Evolutionary conservation across 1,140 invertebrate genomes (phyloP).

Genomic region (Rhagoletis pomonella): DNA sequence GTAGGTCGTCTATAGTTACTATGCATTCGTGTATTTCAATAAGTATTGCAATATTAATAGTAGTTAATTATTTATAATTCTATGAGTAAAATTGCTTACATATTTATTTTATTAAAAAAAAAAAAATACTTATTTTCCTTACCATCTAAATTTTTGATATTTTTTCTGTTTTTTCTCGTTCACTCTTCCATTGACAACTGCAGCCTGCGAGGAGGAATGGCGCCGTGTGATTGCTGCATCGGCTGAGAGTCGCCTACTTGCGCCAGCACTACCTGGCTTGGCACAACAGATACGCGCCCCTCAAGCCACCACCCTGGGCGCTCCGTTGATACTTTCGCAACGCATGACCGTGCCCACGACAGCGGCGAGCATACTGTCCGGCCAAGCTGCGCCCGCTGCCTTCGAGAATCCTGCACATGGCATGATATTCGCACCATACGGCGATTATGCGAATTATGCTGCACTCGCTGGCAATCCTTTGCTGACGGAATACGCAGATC

Average conservation of each 20-base stretch:
- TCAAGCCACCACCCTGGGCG: slow-evolving; percentile 82
- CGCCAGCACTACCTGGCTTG: slow-evolving; percentile 78
- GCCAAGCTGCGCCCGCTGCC: slow-evolving; percentile 83
- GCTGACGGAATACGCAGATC: slow-evolving; percentile 91
- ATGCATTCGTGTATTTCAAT: no score
- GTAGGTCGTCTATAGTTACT: no score
- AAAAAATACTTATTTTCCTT: not conserved
- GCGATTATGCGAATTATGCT: slow-evolving; percentile 91
- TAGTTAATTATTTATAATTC: no score
- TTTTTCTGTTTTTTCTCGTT: slow-evolving; percentile 60
- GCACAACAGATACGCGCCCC: slow-evolving; percentile 80
- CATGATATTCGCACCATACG: slow-evolving; percentile 87
- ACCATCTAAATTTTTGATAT: not conserved
- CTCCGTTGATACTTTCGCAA: slow-evolving; percentile 90
- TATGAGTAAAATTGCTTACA: no score
- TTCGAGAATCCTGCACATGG: slow-evolving; percentile 76
- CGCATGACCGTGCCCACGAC: slow-evolving; percentile 88
- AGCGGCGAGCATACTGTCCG: slow-evolving; percentile 83
- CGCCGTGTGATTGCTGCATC: slow-evolving; percentile 84
- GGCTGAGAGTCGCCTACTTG: slow-evolving; percentile 84
- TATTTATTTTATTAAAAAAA: not conserved
- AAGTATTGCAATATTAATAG: no score
- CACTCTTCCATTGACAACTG: slow-evolving; percentile 68
- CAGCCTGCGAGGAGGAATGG: slow-evolving; percentile 84
- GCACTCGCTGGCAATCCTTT: slow-evolving; percentile 86